Conservation (phyloP, 1,140 invertebrate genomes). For the Riptortus pedestris region DNA sequence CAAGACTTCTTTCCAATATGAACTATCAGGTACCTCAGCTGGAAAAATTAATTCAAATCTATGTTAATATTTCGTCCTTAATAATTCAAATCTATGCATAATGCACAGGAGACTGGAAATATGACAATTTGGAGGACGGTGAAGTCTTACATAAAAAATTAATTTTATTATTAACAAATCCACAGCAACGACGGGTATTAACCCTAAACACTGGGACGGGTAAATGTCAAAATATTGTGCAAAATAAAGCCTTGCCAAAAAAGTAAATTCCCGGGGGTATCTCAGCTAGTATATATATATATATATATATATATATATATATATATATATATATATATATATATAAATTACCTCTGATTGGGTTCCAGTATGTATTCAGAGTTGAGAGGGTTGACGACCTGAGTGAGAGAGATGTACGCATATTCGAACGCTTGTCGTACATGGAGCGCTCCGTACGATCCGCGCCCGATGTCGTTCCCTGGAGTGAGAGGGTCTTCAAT, state of each 20-base stretch:
- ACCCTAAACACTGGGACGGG: neutral
- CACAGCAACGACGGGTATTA: neutral
- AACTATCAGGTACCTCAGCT: too few species aligned
- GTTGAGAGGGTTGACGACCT: slow-evolving; percentile 62
- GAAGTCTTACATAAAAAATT: neutral
- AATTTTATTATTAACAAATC: neutral
- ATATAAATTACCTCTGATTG: slow-evolving; percentile 36
- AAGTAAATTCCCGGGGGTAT: too few species aligned
- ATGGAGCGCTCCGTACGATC: slow-evolving; percentile 74
- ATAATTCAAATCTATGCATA: too few species aligned
- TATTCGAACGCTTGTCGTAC: slow-evolving; percentile 93
- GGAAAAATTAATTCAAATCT: too few species aligned
- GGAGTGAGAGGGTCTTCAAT: slow-evolving; percentile 96
- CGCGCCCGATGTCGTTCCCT: slow-evolving; percentile 92
- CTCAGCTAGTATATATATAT: neutral
- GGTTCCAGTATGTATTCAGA: slow-evolving; percentile 34
- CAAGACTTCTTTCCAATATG: too few species aligned
- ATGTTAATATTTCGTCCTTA: too few species aligned
- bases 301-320: slow-evolving; percentile 8
- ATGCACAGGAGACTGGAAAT: too few species aligned
- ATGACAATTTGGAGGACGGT: too few species aligned
- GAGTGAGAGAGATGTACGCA: slow-evolving; percentile 75
- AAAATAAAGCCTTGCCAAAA: neutral
- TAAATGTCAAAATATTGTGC: neutral
- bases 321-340: neutral